Evolutionary conservation across 2,888 invertebrate species (phyloP).

Genomic region (Stenoptilia bipunctidactyla): DNA sequence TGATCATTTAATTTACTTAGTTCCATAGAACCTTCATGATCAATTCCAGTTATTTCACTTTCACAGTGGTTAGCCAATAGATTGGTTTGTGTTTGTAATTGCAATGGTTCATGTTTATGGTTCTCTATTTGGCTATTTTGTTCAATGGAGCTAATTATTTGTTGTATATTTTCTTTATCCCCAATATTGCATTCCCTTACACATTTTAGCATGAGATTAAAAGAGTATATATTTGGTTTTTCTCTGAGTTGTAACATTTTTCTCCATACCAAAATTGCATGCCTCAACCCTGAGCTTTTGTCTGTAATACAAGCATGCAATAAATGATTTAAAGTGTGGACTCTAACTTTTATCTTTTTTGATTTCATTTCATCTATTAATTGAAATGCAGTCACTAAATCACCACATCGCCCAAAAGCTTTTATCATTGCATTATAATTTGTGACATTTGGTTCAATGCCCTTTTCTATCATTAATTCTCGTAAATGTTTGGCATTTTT

Average conservation of each 20-base stretch:
- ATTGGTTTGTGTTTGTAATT: not conserved
- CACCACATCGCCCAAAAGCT: conserved; percentile 88
- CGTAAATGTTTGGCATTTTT: conserved; percentile 76
- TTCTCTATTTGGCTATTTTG: conserved; percentile 17
- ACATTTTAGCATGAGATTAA: conserved; percentile 84
- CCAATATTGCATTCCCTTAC: conserved; percentile 88
- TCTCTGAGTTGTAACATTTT: conserved; percentile 78
- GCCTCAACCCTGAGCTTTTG: conserved; percentile 82
- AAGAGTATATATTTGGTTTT: conserved; percentile 78
- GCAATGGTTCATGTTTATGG: not conserved
- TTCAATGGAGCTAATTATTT: conserved; percentile 48
- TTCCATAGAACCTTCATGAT: not conserved
- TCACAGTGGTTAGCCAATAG: too few relatives aligned
- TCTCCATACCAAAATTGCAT: conserved; percentile 88
- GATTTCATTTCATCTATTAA: conserved; percentile 88
- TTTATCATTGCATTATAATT: conserved; percentile 93
- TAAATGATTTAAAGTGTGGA: conserved; percentile 82
- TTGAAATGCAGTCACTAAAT: conserved; percentile 81
- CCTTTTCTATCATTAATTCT: conserved; percentile 77
- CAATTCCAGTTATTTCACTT: not conserved
- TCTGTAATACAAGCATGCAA: conserved; percentile 88
- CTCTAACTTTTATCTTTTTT: conserved; percentile 71
- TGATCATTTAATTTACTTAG: not conserved
- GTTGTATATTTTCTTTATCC: conserved; percentile 67
- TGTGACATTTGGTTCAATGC: conserved; percentile 76